These are phyloP conservation scores for Yponomeuta evonymella DNA, from an alignment of 2,888 invertebrate genomes.

Conservation along the genomic window DNA sequence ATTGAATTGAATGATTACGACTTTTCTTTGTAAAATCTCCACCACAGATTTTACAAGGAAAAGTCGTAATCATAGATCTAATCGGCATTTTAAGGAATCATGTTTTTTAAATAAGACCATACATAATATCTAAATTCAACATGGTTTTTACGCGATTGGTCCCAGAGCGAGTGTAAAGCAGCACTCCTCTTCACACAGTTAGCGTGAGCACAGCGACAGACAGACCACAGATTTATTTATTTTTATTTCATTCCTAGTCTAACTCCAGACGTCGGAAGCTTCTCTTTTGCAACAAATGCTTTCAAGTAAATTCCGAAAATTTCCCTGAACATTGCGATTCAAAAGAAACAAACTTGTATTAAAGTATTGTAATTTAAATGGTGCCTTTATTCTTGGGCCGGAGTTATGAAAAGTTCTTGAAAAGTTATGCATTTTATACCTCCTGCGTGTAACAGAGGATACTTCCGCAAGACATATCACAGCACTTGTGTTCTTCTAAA, in stretches of 20 bases:
- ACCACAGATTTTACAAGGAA: too few relatives aligned
- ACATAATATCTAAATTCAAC: too few relatives aligned
- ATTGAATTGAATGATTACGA: too few relatives aligned
- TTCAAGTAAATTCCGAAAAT: conserved; percentile 68
- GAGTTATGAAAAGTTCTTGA: conserved; percentile 47
- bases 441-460: neutral
- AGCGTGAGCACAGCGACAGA: conserved; percentile 20
- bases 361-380: conserved; percentile 57
- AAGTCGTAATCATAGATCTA: too few relatives aligned
- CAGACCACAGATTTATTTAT: conserved; percentile 34
- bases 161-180: conserved; percentile 4
- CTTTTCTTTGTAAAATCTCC: too few relatives aligned
- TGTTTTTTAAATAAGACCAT: too few relatives aligned
- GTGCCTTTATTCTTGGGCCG: conserved; percentile 52
- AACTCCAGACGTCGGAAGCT: conserved; percentile 56
- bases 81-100: too few relatives aligned
- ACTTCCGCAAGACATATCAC: conserved; percentile 10
- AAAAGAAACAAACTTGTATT: conserved; percentile 63
- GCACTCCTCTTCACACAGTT: neutral
- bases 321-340: conserved; percentile 57
- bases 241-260: conserved; percentile 43
- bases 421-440: conserved; percentile 51
- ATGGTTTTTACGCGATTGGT: neutral
- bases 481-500: neutral
- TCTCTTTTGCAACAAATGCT: conserved; percentile 56